Evolutionary conservation across 2,797 vertebrate species (phyloP), one percentile per base, ranked within the genome.

Genomic region (Hapalemur alaotrensis): DNA sequence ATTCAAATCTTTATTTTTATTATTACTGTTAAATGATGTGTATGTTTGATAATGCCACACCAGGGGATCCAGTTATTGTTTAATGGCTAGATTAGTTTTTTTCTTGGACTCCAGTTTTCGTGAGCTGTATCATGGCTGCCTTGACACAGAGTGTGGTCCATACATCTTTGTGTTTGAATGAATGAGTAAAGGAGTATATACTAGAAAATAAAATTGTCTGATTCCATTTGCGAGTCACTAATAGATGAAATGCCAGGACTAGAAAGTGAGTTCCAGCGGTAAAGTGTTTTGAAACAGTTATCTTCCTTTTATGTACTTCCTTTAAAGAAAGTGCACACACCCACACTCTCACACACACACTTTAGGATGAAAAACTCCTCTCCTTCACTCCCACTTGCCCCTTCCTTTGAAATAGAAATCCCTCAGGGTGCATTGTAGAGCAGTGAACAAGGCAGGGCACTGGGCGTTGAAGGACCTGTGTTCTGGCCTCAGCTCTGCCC

Each of bases 1-100:
- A 50, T 80, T 79, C 93, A 48, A 65, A 59, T 78, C 5, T 87
- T 59, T 76, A 7, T 91, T 93, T 91, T 89, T 78, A 63, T 93
- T 80, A 25, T 89, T 69, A 4, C 41, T 84, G 8, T 61, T 91
- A 38, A 88, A 50, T 95, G 75, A 73, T 15, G n/a, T 89, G 4
- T 52, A 7, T 54, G 0, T 91, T 86, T 86, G 73, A 65, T 89
- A 46, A 61, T 81, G 30, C 46, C 69, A 69, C n/a, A 57, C 20
- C 52, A 59, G 13, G 48, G 38, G 32, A 50, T 73, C 2, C 28
- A 69, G 3, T 28, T 83, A n/a, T 13, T 83, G 7, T 28, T 93
- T 46, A 81, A 72, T 70, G 15, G 7, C 54, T 85, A n/a, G 43
- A 43, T 28, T 93, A 48, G 38, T 89, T 95, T 96, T 73, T 57